Evolutionary conservation across 2,888 invertebrate genomes (phyloP).

Genomic region (Mechanitis mazaeus): DNA sequence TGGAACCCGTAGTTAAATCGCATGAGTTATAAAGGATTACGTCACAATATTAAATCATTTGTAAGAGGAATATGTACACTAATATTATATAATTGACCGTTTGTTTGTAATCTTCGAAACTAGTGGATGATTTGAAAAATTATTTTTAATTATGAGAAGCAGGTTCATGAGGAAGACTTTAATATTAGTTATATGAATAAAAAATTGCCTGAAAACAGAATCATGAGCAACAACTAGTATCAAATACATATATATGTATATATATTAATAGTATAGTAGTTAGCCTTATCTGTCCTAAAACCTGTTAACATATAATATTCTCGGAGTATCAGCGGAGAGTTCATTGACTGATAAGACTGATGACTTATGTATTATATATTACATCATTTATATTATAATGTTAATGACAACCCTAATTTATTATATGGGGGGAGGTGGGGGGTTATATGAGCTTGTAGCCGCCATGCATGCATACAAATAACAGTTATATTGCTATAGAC

Average conservation of each 20-base stretch:
- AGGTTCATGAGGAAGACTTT: too few relatives aligned
- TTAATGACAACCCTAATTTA: slow-evolving; percentile 19
- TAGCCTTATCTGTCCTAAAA: too few relatives aligned
- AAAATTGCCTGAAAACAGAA: too few relatives aligned
- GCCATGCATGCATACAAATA: slow-evolving; percentile 24
- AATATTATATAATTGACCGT: too few relatives aligned
- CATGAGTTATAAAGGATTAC: slow-evolving; percentile 5
- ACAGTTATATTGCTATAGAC: slow-evolving; percentile 12
- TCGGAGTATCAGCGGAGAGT: neutral
- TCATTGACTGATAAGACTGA: slow-evolving; percentile 1
- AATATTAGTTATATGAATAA: too few relatives aligned
- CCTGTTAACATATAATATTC: neutral
- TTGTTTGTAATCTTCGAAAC: too few relatives aligned
- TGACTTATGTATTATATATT: neutral
- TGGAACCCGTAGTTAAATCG: slow-evolving; percentile 14
- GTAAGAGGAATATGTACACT: too few relatives aligned
- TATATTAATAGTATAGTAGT: too few relatives aligned
- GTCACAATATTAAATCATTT: neutral
- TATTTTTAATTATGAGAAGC: too few relatives aligned
- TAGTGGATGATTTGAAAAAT: too few relatives aligned
- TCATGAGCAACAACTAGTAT: too few relatives aligned
- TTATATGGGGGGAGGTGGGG: slow-evolving; percentile 25
- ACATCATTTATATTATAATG: neutral
- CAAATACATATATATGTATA: too few relatives aligned
- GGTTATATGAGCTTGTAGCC: slow-evolving; percentile 16